Evolutionary conservation across 2,797 vertebrate species (phyloP).

Genomic region (Pseudochirops cupreus): DNA sequence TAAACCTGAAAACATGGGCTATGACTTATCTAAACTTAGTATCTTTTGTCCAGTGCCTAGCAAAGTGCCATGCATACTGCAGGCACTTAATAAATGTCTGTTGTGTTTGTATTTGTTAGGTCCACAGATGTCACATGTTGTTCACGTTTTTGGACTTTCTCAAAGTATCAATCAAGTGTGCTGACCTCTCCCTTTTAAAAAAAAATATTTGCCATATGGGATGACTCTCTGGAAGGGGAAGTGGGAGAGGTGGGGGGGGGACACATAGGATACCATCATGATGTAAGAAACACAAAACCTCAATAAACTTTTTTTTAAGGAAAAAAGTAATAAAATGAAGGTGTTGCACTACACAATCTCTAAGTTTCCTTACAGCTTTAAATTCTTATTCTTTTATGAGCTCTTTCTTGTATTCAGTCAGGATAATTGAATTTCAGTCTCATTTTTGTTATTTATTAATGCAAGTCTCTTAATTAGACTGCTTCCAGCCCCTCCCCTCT

Average conservation of each 20-base stretch:
- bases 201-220: not conserved
- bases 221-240: not conserved
- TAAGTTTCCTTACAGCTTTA: not conserved
- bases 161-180: not conserved
- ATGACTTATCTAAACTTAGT: not conserved
- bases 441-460: not conserved
- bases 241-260: accelerated
- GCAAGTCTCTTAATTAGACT: not conserved
- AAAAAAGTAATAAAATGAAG: not conserved
- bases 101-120: not conserved
- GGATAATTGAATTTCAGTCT: not conserved
- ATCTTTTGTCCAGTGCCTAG: not conserved
- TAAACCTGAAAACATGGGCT: not conserved
- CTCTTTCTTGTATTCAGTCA: not conserved
- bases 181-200: not conserved
- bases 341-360: not conserved
- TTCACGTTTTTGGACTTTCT: not conserved
- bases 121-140: not conserved
- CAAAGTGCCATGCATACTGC: not conserved
- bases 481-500: not conserved
- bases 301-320: not conserved
- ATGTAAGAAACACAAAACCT: not conserved
- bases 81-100: not conserved
- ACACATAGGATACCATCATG: not conserved
- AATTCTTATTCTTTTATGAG: not conserved